These are phyloP conservation scores for Oxytorus armatus DNA, from an alignment of 2,888 invertebrate species.

Conservation along the genomic window DNA sequence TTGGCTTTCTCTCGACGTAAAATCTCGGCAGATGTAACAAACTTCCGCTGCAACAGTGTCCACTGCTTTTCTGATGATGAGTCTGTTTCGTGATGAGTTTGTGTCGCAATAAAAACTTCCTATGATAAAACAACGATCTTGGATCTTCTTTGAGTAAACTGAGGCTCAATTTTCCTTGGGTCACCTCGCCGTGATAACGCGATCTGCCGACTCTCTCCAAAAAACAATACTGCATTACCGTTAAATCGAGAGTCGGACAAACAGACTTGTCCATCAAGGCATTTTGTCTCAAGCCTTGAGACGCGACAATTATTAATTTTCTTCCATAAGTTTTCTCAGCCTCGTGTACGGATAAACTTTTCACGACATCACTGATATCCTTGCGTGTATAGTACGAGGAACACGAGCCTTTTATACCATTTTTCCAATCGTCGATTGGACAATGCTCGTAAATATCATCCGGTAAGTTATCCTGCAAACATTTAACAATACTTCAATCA, in stretches of 20 bases:
- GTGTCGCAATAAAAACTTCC: conserved; percentile 87
- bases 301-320: conserved; percentile 89
- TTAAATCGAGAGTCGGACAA: conserved; percentile 85
- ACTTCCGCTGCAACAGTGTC: conserved; percentile 83
- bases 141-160: conserved; percentile 86
- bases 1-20: conserved; percentile 86
- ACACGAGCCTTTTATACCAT: conserved; percentile 89
- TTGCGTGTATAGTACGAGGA: conserved; percentile 87
- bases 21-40: conserved; percentile 89
- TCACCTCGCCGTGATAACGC: conserved; percentile 89
- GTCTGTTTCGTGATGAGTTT: conserved; percentile 88
- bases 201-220: conserved; percentile 91
- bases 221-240: conserved; percentile 88
- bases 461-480: conserved; percentile 84
- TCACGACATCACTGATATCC: conserved; percentile 85
- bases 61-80: conserved; percentile 85
- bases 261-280: conserved; percentile 86
- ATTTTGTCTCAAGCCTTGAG: conserved; percentile 86
- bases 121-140: conserved; percentile 88
- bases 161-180: conserved; percentile 88
- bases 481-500: conserved; percentile 1
- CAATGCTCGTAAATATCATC: conserved; percentile 87
- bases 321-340: conserved; percentile 86
- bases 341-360: conserved; percentile 84
- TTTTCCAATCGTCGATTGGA: conserved; percentile 85